Base-by-base conservation (phyloP, 1,140 invertebrate species). In the Lordiphosa mommai region DNA sequence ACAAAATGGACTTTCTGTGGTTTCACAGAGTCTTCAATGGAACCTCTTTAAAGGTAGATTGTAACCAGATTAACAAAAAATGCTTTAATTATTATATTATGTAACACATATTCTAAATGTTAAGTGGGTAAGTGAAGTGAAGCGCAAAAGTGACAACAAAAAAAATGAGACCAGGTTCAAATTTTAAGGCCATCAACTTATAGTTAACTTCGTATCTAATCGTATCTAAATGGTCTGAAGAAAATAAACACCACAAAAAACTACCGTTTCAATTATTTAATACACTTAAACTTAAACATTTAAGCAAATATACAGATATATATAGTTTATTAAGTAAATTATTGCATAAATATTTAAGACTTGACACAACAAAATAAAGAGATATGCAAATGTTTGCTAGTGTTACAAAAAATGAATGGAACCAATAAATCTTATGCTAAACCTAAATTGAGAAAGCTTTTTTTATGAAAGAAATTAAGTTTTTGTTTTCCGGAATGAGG, bases 1-100 rank as follows among this genome's bases (percentile, higher is more conserved):
- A 60, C 57, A 23, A 77, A 69, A 56, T 97, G 96, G 95, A 90
- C 92, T 32, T 94, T 94, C 90, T 92, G 92, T 68, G 93, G 93
- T 58, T 94, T 94, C 64, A 48, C 17, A 2, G 59, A 57, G 34
- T 33, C 59, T 33, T 16, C 33, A n/a, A 8, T 6, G 5, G 49
- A 40, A 32, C 38, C 55, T 23, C 37, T 43, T 5, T 57, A 12
- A 27, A 61, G 33, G 14, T n/a, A 3, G 16, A 27, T 37, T n/a
- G 9, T 40, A 30, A 34, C 10, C 13, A 13, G 9, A 41, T 20
- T 44, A 20, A 43, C n/a, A 44, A 60, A 60, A 41, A 77, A 82
- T 77, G 77, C 77, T 77, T 84, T 77, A 76, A 82, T 57, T 72
- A 72, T 72, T 36, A 64, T 64, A 82, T 38, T 64, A 68, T 84